Base-by-base conservation (phyloP, 2,113 vertebrate genomes). In the Trochalopteron elliotii region DNA sequence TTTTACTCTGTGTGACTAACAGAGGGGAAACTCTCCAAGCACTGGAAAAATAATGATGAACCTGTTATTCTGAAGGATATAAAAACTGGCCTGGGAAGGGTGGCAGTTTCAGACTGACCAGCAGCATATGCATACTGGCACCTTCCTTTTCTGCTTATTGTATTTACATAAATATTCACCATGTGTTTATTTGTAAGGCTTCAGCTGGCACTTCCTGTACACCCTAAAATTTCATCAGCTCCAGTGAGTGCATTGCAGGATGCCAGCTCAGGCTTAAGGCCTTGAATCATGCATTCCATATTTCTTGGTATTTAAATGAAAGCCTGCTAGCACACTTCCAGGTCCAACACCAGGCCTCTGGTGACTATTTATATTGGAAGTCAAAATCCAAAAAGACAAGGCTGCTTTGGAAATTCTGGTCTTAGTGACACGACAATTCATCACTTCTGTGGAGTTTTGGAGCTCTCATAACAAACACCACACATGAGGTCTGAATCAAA, bases 301-400 rank as follows among this genome's bases (percentile, higher is more conserved):
- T 79, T 92, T 83, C 75, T 75, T 84, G 13, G 59, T 56, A 49
- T 57, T 76, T 71, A 72, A 93, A 78, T 91, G 71, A 83, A 94
- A 86, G 57, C 12, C 37, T 89, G 65, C 83, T 71, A 79, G 64
- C 25, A 6, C 9, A 13, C 60, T 85, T 89, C 35, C 52, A 3
- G 0, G 22, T 40, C 74, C 76, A 75, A 84, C 67, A 61, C 28
- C 42, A 83, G 60, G 42, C 13, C 65, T 31, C 63, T 68, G 42
- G 17, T 87, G 89, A 87, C 67, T 95, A 86, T 96, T 96, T 94
- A 70, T 39, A 67, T 0, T 90, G 92, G 61, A 96, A 91, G 42
- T 7, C 52, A 52, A 96, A 92, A 65, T 78, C 71, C 27, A 45
- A 79, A 90, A 83, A 79, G 75, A 68, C 0, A 1, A 82, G 49